Evolutionary conservation across 2,888 invertebrate genomes (phyloP), one percentile per base, ranked within the genome.

Genomic region (Hartigia nigra): DNA sequence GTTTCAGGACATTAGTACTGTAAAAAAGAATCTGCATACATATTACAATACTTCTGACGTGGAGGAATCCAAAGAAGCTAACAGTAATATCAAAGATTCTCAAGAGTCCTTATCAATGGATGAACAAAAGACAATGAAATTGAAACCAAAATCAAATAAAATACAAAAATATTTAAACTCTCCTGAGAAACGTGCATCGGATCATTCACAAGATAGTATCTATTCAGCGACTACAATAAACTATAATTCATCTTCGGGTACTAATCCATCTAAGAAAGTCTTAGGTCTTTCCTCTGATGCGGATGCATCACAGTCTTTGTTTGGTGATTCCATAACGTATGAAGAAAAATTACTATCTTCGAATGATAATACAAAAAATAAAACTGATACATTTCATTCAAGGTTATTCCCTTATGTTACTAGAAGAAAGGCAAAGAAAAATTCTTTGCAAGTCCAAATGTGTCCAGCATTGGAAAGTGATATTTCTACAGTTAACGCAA

Each of bases 231-330:
- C 2, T 23, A 55, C 55, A 55, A 9, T 55, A 55, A 55, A 55
- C 14, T 55, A 23, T 55, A 55, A 55, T 55, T 55, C 55, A 55
- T 9, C 23, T 55, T 23, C 23, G 0, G 23, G 1, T 9, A 55
- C 55, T 55, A 55, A 55, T 55, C 23, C 23, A 23, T 9, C 31
- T 39, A 32, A 69, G 23, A 34, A 34, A 12, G 12, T 74, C 23
- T 35, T 78, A 37, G 74, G 31, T 69, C 12, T 78, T 70, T 74
- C 78, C 11, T 55, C 39, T 14, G 70, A 31, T 23, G 37, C 55
- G 36, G 35, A 75, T 75, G 69, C 70, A 31, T 55, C 78, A 31
- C 1, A 12, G 3, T 70, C 39, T 12, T n/a, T 78, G 5, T 78
- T 78, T 78, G 36, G 69, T n/a, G 70, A 75, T 72, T 31, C 12